Evolutionary conservation across 2,113 vertebrate species (phyloP).

Genomic region (Tapirus terrestris): DNA sequence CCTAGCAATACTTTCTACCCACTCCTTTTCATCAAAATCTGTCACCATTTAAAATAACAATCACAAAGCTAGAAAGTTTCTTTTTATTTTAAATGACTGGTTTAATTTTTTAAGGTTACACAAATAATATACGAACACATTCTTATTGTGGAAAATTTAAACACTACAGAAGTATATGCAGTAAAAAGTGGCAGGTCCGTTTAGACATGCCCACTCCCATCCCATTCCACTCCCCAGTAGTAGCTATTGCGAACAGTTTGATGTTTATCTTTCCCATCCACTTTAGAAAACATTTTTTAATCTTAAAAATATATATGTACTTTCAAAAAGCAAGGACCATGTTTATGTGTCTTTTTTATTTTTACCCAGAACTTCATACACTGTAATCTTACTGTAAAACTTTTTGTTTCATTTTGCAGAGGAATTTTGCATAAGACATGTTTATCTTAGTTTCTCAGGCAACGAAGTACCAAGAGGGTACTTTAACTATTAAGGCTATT

Average conservation of each 20-base stretch:
- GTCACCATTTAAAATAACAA: not conserved
- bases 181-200: not conserved
- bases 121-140: not conserved
- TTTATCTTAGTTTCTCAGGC: not conserved
- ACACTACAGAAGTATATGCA: not conserved
- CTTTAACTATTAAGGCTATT: no score
- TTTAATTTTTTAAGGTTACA: not conserved
- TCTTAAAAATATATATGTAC: not conserved
- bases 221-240: not conserved
- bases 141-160: constrained; percentile 23
- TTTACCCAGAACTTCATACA: not conserved
- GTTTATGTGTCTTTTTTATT: not conserved
- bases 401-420: not conserved
- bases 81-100: not conserved
- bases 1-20: not conserved
- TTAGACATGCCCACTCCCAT: not conserved
- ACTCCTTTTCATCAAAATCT: not conserved
- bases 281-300: not conserved
- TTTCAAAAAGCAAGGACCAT: not conserved
- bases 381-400: not conserved
- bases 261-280: not conserved
- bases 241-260: not conserved
- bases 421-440: not conserved
- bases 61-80: not conserved
- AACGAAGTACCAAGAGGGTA: not conserved